Percentiles rank a stretch among this genome's conserved stretches.
phyloP scores from a whole-genome alignment of 2,113 vertebrate genomes.

The Campylomormyrus tamandua region DNA sequence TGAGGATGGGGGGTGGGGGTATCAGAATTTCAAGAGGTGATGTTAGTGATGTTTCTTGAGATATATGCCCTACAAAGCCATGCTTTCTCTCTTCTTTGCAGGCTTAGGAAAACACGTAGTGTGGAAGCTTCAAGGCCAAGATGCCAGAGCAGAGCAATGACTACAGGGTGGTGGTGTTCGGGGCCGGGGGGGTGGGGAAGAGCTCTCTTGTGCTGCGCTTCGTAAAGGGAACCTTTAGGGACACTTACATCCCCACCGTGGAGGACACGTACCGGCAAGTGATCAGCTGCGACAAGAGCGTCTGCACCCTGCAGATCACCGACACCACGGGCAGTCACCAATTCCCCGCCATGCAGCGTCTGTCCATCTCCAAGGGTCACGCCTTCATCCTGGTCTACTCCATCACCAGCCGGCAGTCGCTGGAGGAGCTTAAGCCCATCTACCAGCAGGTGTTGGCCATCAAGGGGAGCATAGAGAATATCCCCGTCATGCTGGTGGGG shows the following conservation, averaged over 20 bases:
- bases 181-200: slow-evolving; percentile 77
- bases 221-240: slow-evolving; percentile 79
- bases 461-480: slow-evolving; percentile 77
- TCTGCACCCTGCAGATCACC: slow-evolving; percentile 81
- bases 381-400: slow-evolving; percentile 84
- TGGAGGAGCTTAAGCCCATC: slow-evolving; percentile 82
- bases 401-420: slow-evolving; percentile 74
- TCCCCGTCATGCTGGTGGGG: slow-evolving; percentile 82
- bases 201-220: slow-evolving; percentile 82
- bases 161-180: slow-evolving; percentile 80
- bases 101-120: slow-evolving; percentile 23
- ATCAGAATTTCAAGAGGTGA: neutral
- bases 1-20: neutral
- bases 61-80: neutral
- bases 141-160: slow-evolving; percentile 85
- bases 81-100: slow-evolving; percentile 27
- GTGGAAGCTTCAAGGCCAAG: slow-evolving; percentile 36
- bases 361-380: slow-evolving; percentile 82
- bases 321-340: slow-evolving; percentile 83
- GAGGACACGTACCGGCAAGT: slow-evolving; percentile 85
- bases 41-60: neutral
- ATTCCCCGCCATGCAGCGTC: slow-evolving; percentile 82
- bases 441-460: slow-evolving; percentile 79
- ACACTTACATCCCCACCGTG: slow-evolving; percentile 81
- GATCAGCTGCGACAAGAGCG: slow-evolving; percentile 85